Evolutionary conservation across 2,113 vertebrate species (phyloP).

Genomic region (Jaculus jaculus): DNA sequence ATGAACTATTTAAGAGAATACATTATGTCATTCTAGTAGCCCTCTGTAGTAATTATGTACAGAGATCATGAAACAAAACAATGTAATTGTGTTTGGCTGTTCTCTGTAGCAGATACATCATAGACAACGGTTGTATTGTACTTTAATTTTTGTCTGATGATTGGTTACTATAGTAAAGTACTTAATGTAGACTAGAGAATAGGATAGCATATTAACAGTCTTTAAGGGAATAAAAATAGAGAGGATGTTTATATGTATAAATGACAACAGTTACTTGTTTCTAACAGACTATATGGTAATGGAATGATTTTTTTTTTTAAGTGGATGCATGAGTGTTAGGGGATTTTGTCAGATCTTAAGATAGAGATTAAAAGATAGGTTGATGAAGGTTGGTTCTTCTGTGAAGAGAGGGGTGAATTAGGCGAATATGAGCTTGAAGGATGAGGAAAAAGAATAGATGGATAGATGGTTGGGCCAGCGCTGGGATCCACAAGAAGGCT

Average conservation of each 20-base stretch:
- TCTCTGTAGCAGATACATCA: not conserved
- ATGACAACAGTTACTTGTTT: constrained; percentile 19
- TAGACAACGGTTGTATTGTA: not conserved
- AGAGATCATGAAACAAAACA: not conserved
- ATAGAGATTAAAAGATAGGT: not conserved
- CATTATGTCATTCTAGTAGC: not conserved
- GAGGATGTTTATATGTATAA: not conserved
- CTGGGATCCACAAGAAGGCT: not conserved
- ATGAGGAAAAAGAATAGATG: not conserved
- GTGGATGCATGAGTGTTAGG: not conserved
- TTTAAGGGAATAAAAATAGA: not conserved
- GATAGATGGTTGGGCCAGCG: not conserved
- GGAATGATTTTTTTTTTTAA: not conserved
- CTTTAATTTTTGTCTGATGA: not conserved
- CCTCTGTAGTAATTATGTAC: not conserved
- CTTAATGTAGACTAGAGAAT: not conserved
- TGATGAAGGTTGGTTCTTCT: not conserved
- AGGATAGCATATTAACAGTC: not conserved
- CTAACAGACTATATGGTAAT: constrained; percentile 9
- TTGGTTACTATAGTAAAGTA: constrained; percentile 12
- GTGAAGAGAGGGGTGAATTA: not conserved
- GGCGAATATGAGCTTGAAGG: not conserved
- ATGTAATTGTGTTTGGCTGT: not conserved
- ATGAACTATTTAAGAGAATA: constrained; percentile 38
- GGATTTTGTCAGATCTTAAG: not conserved